Percentiles rank a stretch among this genome's conserved stretches.
phyloP scores from a whole-genome alignment of 2,113 vertebrate species.

The Pithys albifrons region DNA sequence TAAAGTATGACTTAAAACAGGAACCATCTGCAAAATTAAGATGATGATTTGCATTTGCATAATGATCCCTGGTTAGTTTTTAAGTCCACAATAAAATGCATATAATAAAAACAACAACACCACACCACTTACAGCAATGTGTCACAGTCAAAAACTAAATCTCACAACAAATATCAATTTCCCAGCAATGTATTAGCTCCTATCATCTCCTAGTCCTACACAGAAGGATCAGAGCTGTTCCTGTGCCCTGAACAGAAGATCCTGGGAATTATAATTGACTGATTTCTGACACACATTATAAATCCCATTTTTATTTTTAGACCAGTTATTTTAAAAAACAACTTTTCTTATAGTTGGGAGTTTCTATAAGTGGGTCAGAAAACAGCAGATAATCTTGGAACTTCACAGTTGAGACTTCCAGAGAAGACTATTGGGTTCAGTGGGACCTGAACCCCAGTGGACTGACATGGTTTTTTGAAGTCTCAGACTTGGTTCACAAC shows the following conservation, averaged over 20 bases:
- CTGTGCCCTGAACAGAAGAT: background rate
- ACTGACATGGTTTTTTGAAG: background rate
- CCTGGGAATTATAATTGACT: background rate
- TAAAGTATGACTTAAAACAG: background rate
- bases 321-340: background rate
- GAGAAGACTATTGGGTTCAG: background rate
- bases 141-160: background rate
- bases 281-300: background rate
- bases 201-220: background rate
- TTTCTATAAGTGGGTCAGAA: background rate
- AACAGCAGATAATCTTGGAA: background rate
- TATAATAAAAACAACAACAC: background rate
- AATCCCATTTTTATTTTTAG: background rate
- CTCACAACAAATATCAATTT: background rate
- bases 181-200: background rate
- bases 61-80: background rate
- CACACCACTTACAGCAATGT: background rate
- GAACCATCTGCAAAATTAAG: background rate
- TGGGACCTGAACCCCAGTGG: fast-evolving
- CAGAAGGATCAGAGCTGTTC: background rate
- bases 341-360: background rate
- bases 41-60: background rate
- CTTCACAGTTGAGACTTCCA: background rate
- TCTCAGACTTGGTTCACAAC: background rate
- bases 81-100: background rate